A percentile compares a stretch with the other conserved stretches of the same genome.
These are phyloP conservation scores for Lepidostoma basale DNA, from an alignment of 1,140 invertebrate species.

Conservation along the genomic window DNA sequence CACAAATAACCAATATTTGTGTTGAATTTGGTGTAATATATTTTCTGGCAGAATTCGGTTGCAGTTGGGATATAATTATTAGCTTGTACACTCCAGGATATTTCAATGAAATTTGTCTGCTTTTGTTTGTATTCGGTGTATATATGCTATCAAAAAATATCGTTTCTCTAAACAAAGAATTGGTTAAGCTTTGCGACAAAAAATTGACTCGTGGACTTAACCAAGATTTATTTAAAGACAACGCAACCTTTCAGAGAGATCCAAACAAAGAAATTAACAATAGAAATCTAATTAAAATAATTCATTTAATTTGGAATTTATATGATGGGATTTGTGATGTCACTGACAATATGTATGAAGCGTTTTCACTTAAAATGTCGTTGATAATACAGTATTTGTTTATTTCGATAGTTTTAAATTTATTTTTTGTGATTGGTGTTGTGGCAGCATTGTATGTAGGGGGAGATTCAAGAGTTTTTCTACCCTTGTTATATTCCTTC, in stretches of 20 bases:
- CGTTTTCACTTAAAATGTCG: neutral
- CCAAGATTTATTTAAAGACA: neutral
- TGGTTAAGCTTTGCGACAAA: neutral
- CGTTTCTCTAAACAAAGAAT: too few relatives aligned
- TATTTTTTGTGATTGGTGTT: neutral
- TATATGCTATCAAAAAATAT: too few relatives aligned
- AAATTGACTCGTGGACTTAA: neutral
- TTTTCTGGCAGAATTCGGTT: too few relatives aligned
- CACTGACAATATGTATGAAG: neutral
- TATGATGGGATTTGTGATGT: neutral
- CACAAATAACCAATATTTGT: too few relatives aligned
- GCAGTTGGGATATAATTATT: too few relatives aligned
- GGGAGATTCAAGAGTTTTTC: neutral
- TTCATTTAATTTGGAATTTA: neutral
- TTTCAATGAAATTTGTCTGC: too few relatives aligned
- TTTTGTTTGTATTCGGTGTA: too few relatives aligned
- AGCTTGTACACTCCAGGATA: too few relatives aligned
- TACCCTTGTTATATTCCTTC: neutral
- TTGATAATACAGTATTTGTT: neutral
- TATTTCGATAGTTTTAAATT: neutral
- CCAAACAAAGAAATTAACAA: neutral
- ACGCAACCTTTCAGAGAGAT: neutral
- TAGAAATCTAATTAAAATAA: neutral
- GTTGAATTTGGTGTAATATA: too few relatives aligned
- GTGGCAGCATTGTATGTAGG: neutral